Evolutionary conservation across 2,888 invertebrate genomes (phyloP), one percentile per base, ranked within the genome.

Genomic region (Celastrina argiolus): DNA sequence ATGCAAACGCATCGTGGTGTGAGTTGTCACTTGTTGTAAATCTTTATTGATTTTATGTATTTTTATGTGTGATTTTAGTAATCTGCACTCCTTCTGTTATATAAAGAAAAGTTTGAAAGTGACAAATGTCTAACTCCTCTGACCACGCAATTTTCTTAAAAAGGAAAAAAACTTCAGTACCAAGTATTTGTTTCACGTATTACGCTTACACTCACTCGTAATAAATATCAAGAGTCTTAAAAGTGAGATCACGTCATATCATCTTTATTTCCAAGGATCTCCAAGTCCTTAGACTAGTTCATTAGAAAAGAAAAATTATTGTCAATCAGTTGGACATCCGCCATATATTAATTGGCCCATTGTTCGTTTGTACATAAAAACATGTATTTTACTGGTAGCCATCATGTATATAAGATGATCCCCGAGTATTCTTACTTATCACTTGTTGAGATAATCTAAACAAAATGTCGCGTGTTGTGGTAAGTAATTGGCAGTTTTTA

Each of bases 391-490:
- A 59, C 7, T 59, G 18, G n/a, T 59, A 59, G 14, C 5, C 34
- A 59, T 10, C 14, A 18, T 51, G 14, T 59, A 59, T 59, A 59
- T 18, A 59, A 59, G 59, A 10, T 18, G 18, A 59, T 16, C 5
- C 0, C 5, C 0, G 18, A 34, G 12, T n/a, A 0, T 3, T 10
- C n/a, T 31, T 3, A 10, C n/a, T 31, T 1, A 34, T 59, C 59
- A 59, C 59, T 59, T 59, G 34, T 16, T 31, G 7, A 10, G 10
- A 31, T n/a, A 5, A 34, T 8, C 7, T 1, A 31, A n/a, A 18
- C 51, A 51, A 59, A 12, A 59, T 59, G 59, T 31, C 59, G 10
- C 59, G 59, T 2, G 16, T 31, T 59, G 31, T 59, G 59, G 59
- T 59, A 16, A 59, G 59, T 59, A 0, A 18, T 18, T 51, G 8